Evolutionary conservation across 92 coral and sea anemone genomes (phyloP), one percentile per base, ranked within the genome.

Genomic region (Phenganax stokvisi): DNA sequence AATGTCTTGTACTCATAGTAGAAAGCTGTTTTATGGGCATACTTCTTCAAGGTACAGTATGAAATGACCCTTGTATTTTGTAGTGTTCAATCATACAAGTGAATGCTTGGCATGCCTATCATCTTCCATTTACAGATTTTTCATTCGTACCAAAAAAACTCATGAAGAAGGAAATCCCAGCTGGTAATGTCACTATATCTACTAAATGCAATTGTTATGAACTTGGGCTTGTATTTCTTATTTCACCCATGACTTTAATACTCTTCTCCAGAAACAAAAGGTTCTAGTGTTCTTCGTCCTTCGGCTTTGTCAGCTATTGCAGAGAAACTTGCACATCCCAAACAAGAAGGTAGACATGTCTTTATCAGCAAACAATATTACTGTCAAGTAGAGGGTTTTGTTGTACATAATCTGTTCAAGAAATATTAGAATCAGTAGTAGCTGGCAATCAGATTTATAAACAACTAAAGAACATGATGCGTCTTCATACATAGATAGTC

Each of bases 241-340:
- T 37, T 37, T 37, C 5, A 5, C 47, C 47, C 47, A 20, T 20
- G 25, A 20, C 25, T 59, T 59, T 59, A 12, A 59, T 3, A 12
- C 25, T 61, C 0, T 61, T 61, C 13, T 13, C 20, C 28, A 61
- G 67, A 61, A 61, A 61, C 25, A 5, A 61, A 77, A 65, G 63
- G 60, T 47, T 17, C 73, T 7, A 64, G 69, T 79, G 83, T 79
- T 47, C 83, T 79, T n/a, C 83, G 83, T 20, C 83, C 83, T 51
- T 79, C 83, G 12, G 83, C 83, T 9, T 63, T 79, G 31, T 79
- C 83, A 37, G 83, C 72, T 51, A 79, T 79, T 79, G 83, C 83
- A 11, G 56, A 79, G 25, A 79, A 79, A 79, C 83, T 79, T 52
- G 7, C 81, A 62, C 29, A 77, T 60, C 54, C 83, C 54, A 79